phyloP scores from a whole-genome alignment of 2,113 vertebrate genomes.

The Connochaetes taurinus region DNA sequence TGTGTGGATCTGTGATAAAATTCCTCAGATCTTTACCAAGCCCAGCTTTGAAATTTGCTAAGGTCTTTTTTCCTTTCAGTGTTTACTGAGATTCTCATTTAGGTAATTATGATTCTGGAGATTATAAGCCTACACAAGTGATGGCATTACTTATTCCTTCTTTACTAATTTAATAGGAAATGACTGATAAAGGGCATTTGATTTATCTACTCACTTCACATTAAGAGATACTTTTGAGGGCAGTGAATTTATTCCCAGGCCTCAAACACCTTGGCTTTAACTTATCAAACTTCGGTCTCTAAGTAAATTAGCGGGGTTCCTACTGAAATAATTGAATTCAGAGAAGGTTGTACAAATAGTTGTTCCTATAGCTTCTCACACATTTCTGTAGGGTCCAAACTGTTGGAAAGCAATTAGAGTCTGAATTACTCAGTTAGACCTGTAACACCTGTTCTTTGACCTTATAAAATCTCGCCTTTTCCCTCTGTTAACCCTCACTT shows the following conservation, averaged over 20 bases:
- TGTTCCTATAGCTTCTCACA: neutral
- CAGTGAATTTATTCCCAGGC: constrained; percentile 36
- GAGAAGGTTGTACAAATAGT: neutral
- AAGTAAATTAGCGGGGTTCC: constrained; percentile 27
- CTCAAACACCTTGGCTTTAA: constrained; percentile 39
- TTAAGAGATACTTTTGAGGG: constrained; percentile 2
- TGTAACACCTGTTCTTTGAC: neutral
- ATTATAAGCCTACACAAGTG: neutral
- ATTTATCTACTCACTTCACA: constrained; percentile 47
- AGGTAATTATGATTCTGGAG: constrained; percentile 36
- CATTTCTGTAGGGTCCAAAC: constrained; percentile 25
- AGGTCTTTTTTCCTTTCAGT: neutral
- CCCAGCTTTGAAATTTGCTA: neutral
- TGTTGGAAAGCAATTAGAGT: constrained; percentile 25
- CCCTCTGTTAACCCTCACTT: neutral
- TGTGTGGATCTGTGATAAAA: neutral
- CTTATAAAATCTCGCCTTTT: neutral
- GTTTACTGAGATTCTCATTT: constrained; percentile 11
- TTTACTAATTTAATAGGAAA: constrained; percentile 35
- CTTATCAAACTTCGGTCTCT: constrained; percentile 34
- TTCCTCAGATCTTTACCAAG: neutral
- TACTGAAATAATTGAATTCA: constrained; percentile 32
- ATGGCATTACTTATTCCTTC: constrained; percentile 19
- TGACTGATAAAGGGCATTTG: constrained; percentile 14
- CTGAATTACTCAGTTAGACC: neutral